A percentile compares a stretch with the other conserved stretches of the same genome.
These are phyloP conservation scores for Halichoerus grypus DNA, from an alignment of 2,113 vertebrate genomes.

Conservation along the genomic window DNA sequence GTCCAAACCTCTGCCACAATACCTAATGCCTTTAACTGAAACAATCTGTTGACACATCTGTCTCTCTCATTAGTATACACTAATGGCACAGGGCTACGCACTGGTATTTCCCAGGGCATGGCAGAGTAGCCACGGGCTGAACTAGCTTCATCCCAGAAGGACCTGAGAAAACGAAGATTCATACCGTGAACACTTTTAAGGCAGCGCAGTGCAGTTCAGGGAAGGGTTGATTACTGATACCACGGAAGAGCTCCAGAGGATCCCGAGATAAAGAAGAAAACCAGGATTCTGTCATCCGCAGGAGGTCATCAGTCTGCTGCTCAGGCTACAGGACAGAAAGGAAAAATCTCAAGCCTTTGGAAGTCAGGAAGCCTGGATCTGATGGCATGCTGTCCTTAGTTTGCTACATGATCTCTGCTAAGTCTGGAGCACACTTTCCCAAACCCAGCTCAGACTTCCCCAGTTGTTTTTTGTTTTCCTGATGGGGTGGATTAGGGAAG, in stretches of 20 bases:
- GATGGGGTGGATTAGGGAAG: not conserved
- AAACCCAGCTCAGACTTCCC: not conserved
- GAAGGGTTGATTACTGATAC: constrained; percentile 96
- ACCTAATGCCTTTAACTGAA: not conserved
- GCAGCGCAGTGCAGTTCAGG: constrained; percentile 95
- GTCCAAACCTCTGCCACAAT: not conserved
- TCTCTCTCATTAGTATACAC: not conserved
- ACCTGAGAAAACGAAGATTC: constrained; percentile 67
- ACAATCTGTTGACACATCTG: not conserved
- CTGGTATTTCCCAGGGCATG: not conserved
- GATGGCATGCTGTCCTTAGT: not conserved
- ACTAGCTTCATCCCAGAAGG: not conserved
- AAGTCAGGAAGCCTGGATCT: not conserved
- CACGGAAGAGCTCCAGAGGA: constrained; percentile 93
- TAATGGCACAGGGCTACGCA: not conserved
- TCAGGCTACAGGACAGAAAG: constrained; percentile 88
- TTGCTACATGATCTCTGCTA: not conserved
- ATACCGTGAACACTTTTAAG: constrained; percentile 94
- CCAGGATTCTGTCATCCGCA: constrained; percentile 95
- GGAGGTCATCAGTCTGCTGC: constrained; percentile 96
- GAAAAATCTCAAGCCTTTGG: not conserved
- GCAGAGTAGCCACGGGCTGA: not conserved
- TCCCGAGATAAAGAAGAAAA: constrained; percentile 91
- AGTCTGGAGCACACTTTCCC: not conserved
- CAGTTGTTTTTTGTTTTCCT: not conserved